Conservation (phyloP, 2,888 invertebrate genomes). For the Drosophila parthenogenetica region DNA sequence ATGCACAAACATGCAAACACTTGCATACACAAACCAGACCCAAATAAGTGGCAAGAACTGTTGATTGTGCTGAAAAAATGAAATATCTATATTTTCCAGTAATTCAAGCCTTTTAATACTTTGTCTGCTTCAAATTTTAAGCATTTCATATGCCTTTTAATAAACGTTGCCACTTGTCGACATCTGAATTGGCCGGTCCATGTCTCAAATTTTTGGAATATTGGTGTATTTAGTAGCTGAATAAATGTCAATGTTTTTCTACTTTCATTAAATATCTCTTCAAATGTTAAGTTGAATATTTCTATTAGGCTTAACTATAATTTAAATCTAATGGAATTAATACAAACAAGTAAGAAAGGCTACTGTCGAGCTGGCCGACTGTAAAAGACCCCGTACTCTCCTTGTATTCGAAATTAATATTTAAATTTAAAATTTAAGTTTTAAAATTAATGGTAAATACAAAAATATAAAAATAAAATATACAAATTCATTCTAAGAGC, state of each 20-base stretch:
- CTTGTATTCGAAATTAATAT: too few relatives aligned
- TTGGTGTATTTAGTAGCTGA: background rate
- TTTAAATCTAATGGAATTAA: too few relatives aligned
- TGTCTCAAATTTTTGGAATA: constrained; percentile 22
- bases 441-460: too few relatives aligned
- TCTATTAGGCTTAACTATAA: too few relatives aligned
- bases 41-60: background rate
- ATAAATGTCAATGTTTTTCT: background rate
- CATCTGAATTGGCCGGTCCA: constrained; percentile 38
- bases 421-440: too few relatives aligned
- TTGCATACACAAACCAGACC: background rate
- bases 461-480: too few relatives aligned
- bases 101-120: constrained; percentile 27
- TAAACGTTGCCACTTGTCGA: constrained; percentile 38
- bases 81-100: background rate
- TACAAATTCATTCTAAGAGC: too few relatives aligned
- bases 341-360: too few relatives aligned
- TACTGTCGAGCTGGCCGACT: too few relatives aligned
- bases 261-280: too few relatives aligned
- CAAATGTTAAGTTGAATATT: too few relatives aligned
- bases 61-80: background rate
- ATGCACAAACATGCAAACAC: constrained; percentile 1
- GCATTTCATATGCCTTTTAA: constrained; percentile 12
- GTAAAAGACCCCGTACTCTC: too few relatives aligned
- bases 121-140: constrained; percentile 24